A percentile compares a stretch with the other conserved stretches of the same genome.
These are phyloP conservation scores for Hyles vespertilio DNA, from an alignment of 1,140 invertebrate species.

Conservation along the genomic window DNA sequence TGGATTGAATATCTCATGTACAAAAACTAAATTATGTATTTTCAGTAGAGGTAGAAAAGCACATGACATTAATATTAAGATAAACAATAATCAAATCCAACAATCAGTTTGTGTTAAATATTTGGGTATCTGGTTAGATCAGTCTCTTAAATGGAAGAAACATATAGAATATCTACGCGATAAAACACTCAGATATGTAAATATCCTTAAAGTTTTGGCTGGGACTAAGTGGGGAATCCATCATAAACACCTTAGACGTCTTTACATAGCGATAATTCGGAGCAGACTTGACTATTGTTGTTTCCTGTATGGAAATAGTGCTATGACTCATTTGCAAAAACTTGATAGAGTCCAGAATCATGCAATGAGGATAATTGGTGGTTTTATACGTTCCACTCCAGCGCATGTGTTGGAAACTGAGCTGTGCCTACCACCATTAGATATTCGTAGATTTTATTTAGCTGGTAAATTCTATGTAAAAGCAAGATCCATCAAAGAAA, in stretches of 20 bases:
- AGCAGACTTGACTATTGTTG: slow-evolving; percentile 3
- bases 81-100: background rate
- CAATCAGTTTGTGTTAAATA: slow-evolving; percentile 20
- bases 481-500: no score
- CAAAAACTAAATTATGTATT: slow-evolving; percentile 27
- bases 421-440: background rate
- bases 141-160: slow-evolving; percentile 17
- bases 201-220: slow-evolving; percentile 17
- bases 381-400: slow-evolving; percentile 2
- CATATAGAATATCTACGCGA: slow-evolving; percentile 12
- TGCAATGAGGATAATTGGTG: slow-evolving; percentile 5
- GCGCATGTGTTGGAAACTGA: slow-evolving; percentile 7
- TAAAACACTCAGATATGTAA: slow-evolving; percentile 13
- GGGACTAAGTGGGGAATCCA: slow-evolving; percentile 23
- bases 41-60: slow-evolving; percentile 22
- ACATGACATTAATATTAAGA: background rate
- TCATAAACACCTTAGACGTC: slow-evolving; percentile 15
- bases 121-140: slow-evolving; percentile 24
- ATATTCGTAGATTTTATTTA: background rate
- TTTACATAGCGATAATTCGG: slow-evolving; percentile 10
- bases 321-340: background rate
- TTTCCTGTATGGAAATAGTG: background rate
- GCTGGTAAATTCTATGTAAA: no score
- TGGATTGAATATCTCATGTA: slow-evolving; percentile 18
- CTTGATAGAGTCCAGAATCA: slow-evolving; percentile 6